Evolutionary conservation across 2,888 invertebrate species (phyloP).

Genomic region (Cheiracanthium punctorium): DNA sequence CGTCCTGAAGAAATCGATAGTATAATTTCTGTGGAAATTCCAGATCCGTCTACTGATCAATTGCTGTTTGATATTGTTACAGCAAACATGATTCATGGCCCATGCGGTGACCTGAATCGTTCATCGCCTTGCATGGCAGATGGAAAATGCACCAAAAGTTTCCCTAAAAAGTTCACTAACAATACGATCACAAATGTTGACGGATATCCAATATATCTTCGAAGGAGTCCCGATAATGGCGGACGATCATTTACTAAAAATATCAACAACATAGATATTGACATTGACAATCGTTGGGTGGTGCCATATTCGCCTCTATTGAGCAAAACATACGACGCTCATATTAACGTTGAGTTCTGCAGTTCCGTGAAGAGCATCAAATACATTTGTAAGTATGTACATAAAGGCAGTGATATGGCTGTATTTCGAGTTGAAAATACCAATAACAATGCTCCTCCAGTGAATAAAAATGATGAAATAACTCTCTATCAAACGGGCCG

Average conservation of each 20-base stretch:
- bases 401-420: too few relatives aligned
- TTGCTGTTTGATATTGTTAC: slow-evolving; percentile 4
- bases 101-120: background rate
- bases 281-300: slow-evolving; percentile 5
- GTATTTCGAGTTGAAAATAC: too few relatives aligned
- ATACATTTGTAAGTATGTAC: too few relatives aligned
- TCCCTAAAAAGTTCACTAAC: slow-evolving; percentile 17
- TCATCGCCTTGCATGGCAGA: slow-evolving; percentile 28
- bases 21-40: slow-evolving; percentile 11
- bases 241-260: slow-evolving; percentile 26
- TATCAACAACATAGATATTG: background rate
- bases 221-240: slow-evolving; percentile 33
- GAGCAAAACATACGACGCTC: too few relatives aligned
- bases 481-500: too few relatives aligned
- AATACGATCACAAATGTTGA: slow-evolving; percentile 33
- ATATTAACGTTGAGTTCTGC: too few relatives aligned
- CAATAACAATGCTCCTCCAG: too few relatives aligned
- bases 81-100: background rate
- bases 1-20: background rate
- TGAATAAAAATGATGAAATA: too few relatives aligned
- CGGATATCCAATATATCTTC: slow-evolving; percentile 41
- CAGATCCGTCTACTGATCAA: background rate
- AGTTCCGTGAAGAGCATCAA: too few relatives aligned
- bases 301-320: slow-evolving; percentile 20
- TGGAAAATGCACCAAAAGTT: slow-evolving; percentile 37